phyloP scores from a whole-genome alignment of 2,797 vertebrate genomes.

The Notamacropus eugenii region DNA sequence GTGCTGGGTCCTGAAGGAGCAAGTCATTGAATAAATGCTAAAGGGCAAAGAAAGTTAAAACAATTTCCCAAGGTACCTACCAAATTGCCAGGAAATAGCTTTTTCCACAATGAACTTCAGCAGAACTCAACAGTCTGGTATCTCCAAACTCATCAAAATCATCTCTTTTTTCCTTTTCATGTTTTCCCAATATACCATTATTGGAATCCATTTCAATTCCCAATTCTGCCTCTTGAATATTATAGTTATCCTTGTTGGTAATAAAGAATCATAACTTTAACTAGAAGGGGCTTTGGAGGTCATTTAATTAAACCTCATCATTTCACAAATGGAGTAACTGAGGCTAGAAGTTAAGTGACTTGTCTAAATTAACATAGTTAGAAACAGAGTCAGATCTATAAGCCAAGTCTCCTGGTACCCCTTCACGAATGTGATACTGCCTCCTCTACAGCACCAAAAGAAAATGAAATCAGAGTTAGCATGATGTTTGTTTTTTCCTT shows the following conservation, averaged over 20 bases:
- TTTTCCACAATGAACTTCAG: not conserved
- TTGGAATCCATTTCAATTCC: not conserved
- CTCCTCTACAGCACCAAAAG: not conserved
- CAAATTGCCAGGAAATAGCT: not conserved
- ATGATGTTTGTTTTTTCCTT: not conserved
- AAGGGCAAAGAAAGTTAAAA: not conserved
- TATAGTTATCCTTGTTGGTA: not conserved
- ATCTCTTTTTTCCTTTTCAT: not conserved
- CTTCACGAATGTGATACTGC: not conserved
- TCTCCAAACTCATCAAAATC: accelerated
- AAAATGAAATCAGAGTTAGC: not conserved
- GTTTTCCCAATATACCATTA: not conserved
- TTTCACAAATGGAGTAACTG: slow-evolving; percentile 10
- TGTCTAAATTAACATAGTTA: not conserved
- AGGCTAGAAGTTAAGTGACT: not conserved
- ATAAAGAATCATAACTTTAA: slow-evolving; percentile 12
- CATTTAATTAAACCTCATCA: not conserved
- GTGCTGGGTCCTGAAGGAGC: not conserved
- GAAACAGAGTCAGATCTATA: not conserved
- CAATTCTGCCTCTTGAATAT: not conserved
- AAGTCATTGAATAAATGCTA: not conserved
- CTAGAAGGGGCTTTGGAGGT: not conserved
- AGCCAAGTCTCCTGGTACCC: not conserved
- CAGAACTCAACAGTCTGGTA: not conserved
- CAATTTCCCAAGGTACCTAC: not conserved